Conservation (phyloP, 1,140 invertebrate genomes). For the Lepidurus couesii region DNA sequence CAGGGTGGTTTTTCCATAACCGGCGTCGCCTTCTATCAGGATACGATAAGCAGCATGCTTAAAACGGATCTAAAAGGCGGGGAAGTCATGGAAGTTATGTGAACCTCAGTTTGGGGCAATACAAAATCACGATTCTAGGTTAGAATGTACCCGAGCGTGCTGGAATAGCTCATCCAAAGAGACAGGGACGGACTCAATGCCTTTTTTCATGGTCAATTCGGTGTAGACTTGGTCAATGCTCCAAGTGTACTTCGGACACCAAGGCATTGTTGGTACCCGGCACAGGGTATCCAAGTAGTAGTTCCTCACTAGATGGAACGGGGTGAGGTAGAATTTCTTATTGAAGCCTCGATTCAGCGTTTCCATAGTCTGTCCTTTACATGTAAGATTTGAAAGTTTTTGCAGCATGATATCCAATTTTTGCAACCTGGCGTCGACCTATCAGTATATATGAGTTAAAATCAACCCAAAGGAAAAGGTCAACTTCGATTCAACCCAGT, state of each 20-base stretch:
- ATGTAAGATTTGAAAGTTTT: not conserved
- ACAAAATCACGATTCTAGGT: too few relatives aligned
- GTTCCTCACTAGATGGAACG: not conserved
- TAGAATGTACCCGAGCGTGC: not conserved
- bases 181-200: not conserved
- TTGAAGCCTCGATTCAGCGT: not conserved
- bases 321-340: not conserved
- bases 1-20: conserved; percentile 39
- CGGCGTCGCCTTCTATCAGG: conserved; percentile 37
- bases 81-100: too few relatives aligned
- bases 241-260: not conserved
- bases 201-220: not conserved
- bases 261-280: not conserved
- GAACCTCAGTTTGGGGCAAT: too few relatives aligned
- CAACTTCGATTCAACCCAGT: too few relatives aligned
- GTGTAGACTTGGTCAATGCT: not conserved
- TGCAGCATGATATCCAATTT: not conserved
- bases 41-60: not conserved
- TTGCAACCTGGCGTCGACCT: not conserved
- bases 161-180: not conserved
- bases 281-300: not conserved
- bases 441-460: too few relatives aligned
- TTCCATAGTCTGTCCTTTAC: not conserved
- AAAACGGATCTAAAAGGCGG: too few relatives aligned
- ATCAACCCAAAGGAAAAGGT: too few relatives aligned